phyloP scores from a whole-genome alignment of 2,888 invertebrate species.

The Zootermopsis nevadensis region DNA sequence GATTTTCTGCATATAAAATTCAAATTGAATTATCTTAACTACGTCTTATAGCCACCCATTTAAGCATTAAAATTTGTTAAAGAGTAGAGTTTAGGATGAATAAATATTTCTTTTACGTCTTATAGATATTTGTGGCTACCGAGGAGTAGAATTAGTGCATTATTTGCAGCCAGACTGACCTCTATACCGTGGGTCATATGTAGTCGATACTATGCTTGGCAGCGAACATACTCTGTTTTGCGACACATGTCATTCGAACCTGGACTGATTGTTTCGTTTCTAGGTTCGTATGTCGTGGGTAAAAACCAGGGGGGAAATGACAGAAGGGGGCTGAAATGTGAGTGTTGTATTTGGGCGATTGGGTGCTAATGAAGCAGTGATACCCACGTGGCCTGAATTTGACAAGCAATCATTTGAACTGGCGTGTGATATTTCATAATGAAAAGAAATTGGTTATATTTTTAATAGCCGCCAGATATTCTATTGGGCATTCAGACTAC shows the following conservation, averaged over 20 bases:
- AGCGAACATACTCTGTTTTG: no score
- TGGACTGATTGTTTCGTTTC: conserved; percentile 7
- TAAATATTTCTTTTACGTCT: no score
- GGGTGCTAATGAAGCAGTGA: conserved; percentile 45
- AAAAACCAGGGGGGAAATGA: background rate
- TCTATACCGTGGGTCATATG: no score
- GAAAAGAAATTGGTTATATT: conserved; percentile 24
- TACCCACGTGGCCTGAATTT: conserved; percentile 31
- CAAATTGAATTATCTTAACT: no score
- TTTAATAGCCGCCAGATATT: conserved; percentile 16
- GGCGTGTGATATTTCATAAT: conserved; percentile 32
- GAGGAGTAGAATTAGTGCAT: no score
- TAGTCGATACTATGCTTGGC: no score
- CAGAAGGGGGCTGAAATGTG: background rate
- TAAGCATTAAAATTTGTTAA: no score
- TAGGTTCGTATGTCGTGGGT: background rate
- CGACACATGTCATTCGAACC: background rate
- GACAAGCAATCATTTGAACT: conserved; percentile 30
- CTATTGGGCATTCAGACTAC: background rate
- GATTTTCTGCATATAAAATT: no score
- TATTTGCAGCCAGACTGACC: no score
- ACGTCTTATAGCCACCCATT: no score
- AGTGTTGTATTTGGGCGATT: conserved; percentile 42
- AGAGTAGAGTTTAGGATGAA: no score
- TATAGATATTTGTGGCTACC: no score